phyloP scores from a whole-genome alignment of 2,888 invertebrate species.

The Tetragnatha montana region DNA sequence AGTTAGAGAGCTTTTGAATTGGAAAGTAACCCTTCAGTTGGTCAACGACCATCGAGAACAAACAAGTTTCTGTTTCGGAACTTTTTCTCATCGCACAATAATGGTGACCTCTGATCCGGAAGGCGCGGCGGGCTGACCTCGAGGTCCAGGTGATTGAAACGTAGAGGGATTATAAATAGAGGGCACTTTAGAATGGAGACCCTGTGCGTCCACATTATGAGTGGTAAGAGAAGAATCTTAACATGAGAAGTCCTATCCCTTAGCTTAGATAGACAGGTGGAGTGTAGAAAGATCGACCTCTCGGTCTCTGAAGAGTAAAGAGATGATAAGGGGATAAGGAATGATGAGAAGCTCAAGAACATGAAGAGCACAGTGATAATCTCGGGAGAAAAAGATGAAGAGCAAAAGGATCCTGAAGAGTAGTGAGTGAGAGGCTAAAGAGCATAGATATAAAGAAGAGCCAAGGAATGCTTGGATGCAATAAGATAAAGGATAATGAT shows the following conservation, averaged over 20 bases:
- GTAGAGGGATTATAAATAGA: conserved; percentile 26
- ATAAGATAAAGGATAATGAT: too few relatives aligned
- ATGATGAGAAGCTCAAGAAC: too few relatives aligned
- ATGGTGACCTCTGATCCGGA: not conserved
- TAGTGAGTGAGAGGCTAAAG: too few relatives aligned
- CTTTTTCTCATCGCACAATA: not conserved
- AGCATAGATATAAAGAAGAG: too few relatives aligned
- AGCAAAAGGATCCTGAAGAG: too few relatives aligned
- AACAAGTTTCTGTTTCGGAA: not conserved
- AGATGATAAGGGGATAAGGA: too few relatives aligned
- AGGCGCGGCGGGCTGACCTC: conserved; percentile 22
- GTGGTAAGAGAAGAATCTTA: not conserved
- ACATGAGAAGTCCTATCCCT: not conserved
- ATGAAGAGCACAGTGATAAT: too few relatives aligned
- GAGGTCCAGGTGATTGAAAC: conserved; percentile 16
- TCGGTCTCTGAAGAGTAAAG: not conserved
- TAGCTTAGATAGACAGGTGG: not conserved
- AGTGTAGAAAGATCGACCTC: not conserved
- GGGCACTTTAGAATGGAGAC: not conserved
- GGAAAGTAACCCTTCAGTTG: not conserved
- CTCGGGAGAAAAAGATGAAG: too few relatives aligned
- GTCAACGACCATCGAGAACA: not conserved
- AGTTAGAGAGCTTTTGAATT: not conserved
- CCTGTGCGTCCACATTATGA: not conserved
- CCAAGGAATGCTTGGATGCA: too few relatives aligned